Percentiles rank a stretch among this genome's conserved stretches.
Evolutionary conservation across 2,888 invertebrate species (phyloP).

Genomic region (Synanthedon andrenaeformis): DNA sequence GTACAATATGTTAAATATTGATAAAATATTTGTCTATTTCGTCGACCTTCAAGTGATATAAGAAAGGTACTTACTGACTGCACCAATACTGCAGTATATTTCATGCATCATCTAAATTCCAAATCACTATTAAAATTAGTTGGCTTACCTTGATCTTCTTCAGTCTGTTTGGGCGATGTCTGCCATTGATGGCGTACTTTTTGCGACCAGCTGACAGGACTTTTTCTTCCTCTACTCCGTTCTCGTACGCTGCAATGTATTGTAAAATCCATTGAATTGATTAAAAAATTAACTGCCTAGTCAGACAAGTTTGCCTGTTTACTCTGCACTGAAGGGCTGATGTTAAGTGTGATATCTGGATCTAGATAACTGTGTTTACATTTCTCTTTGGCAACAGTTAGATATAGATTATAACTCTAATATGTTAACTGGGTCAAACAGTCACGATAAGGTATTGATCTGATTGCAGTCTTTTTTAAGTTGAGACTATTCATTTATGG

Average conservation of each 20-base stretch:
- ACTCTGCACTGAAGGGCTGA: constrained; percentile 24
- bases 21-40: no score
- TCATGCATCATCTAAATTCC: no score
- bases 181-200: constrained; percentile 75
- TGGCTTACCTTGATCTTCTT: constrained; percentile 40
- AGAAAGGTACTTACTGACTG: no score
- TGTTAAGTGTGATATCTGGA: constrained; percentile 26
- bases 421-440: constrained; percentile 23
- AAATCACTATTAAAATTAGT: background rate
- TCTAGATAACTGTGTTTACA: constrained; percentile 47
- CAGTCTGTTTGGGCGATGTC: constrained; percentile 56
- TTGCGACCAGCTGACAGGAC: constrained; percentile 73
- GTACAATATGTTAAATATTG: no score
- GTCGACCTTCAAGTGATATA: no score
- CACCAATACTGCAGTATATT: no score
- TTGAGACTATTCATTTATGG: no score
- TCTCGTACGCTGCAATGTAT: constrained; percentile 63
- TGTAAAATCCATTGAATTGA: background rate
- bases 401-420: background rate
- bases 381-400: constrained; percentile 36
- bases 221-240: constrained; percentile 61
- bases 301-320: constrained; percentile 10
- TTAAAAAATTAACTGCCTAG: background rate
- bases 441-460: constrained; percentile 5
- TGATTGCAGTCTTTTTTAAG: background rate